Evolutionary conservation across 2,113 vertebrate genomes (phyloP), one percentile per base, ranked within the genome.

Genomic region (Sebastes schlegelii): DNA sequence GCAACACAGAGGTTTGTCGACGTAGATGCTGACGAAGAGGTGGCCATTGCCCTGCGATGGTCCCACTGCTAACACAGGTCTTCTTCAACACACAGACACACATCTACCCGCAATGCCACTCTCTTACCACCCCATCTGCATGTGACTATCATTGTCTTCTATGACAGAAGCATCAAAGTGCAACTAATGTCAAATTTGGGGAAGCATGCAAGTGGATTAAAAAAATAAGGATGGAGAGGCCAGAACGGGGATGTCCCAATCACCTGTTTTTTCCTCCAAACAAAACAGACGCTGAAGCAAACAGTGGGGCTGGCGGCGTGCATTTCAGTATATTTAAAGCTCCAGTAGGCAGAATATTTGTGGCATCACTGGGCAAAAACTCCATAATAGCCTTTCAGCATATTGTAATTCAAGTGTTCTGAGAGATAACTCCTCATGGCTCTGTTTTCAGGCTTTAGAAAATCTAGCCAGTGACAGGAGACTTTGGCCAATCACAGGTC

Each of bases 1-100:
- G 63, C 79, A 84, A 62, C 23, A 74, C 42, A 69, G 69, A 54
- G 60, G 63, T 88, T 74, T 81, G 71, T 81, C 54, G 43, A 89
- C 21, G 10, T 57, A 68, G 58, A 77, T 64, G 69, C 75, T 79
- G 79, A 83, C n/a, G 16, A 80, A 58, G 52, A 73, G 46, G n/a
- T 57, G 75, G 7, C 14, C 43, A 23, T 26, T 58, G 4, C 0
- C 7, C 34, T 46, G 11, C 10, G 3, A 46, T 70, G 58, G 45
- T 73, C 61, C 80, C 0, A 34, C 46, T 12, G 61, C 54, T 57
- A 51, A 77, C 34, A 66, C 11, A 2, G 71, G 80, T 77, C 51
- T 79, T 73, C 48, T 13, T 58, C 17, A 40, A 55, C 2, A 1
- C n/a, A 13, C 17, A 42, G 45, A 79, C 49, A 45, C 48, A 77